Evolutionary conservation across 2,797 vertebrate genomes (phyloP).

Genomic region (Sciurus carolinensis): DNA sequence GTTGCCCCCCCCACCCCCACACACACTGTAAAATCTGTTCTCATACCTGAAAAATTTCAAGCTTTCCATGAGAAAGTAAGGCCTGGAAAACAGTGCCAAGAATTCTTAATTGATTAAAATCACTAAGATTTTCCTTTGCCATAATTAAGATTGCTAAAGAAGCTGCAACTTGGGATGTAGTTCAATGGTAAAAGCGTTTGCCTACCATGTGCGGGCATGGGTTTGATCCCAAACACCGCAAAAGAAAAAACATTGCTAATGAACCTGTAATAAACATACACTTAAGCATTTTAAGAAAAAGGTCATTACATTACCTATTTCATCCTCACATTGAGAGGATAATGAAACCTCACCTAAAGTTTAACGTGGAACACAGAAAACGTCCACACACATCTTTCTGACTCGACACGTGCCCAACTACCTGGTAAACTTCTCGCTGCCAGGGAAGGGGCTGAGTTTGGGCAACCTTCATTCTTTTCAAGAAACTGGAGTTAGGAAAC

Average conservation of each 20-base stretch:
- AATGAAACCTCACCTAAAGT: neutral
- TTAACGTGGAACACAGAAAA: neutral
- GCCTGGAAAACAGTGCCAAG: neutral
- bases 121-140: neutral
- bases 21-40: neutral
- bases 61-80: neutral
- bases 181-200: too few species aligned
- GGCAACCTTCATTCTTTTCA: neutral
- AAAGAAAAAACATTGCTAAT: neutral
- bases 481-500: neutral
- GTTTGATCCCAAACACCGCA: too few species aligned
- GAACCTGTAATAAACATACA: neutral
- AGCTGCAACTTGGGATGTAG: neutral
- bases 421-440: neutral
- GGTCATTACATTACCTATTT: neutral
- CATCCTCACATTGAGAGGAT: neutral
- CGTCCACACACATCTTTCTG: neutral
- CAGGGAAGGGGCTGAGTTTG: neutral
- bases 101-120: neutral
- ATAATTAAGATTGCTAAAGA: neutral
- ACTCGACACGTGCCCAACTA: constrained; percentile 69
- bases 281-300: neutral
- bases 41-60: neutral
- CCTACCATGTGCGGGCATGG: too few species aligned
- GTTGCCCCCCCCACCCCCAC: neutral